Conservation (phyloP, 2,797 vertebrate species). For the Pyrrhura leucotis region DNA sequence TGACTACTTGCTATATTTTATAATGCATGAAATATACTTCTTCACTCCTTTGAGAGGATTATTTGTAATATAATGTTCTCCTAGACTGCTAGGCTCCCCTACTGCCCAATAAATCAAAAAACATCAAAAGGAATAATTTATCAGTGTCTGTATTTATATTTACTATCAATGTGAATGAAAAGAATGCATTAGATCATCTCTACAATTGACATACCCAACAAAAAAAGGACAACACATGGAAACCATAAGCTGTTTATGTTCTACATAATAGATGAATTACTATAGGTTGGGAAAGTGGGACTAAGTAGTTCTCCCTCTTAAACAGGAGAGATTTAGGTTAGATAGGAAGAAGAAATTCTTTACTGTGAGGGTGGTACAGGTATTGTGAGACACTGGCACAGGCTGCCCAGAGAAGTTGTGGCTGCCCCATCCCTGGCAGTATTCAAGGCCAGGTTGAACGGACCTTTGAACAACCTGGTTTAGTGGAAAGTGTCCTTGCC, state of each 20-base stretch:
- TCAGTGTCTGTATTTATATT: background rate
- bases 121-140: background rate
- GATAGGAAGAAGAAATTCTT: background rate
- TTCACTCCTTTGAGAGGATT: background rate
- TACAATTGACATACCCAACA: background rate
- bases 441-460: too few species aligned
- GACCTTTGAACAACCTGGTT: too few species aligned
- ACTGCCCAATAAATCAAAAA: slow-evolving; percentile 8
- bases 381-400: background rate
- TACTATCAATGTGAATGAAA: background rate
- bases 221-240: background rate
- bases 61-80: background rate
- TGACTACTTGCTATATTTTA: background rate
- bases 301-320: background rate
- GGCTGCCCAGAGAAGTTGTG: too few species aligned
- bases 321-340: background rate
- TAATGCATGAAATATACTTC: background rate
- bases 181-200: background rate
- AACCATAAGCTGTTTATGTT: background rate
- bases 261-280: background rate
- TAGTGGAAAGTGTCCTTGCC: too few species aligned
- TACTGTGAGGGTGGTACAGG: background rate
- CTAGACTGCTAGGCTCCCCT: background rate
- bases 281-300: background rate
- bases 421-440: too few species aligned